Base-by-base conservation (phyloP, 2,888 invertebrate genomes). In the Isotomurus palustris region DNA sequence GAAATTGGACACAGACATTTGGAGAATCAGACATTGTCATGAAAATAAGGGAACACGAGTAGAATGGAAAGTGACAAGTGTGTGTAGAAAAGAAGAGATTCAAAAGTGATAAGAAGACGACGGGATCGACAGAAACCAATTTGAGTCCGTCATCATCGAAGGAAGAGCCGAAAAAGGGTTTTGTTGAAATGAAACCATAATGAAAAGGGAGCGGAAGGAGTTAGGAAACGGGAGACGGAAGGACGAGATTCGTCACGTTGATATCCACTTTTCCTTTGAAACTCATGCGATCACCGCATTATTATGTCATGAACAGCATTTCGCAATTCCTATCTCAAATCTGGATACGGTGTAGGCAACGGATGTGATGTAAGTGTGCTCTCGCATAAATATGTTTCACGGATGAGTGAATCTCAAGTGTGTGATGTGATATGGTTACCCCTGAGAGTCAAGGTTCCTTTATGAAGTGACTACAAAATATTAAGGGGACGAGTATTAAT, bases 51-150 rank as follows among this genome's bases (percentile, higher is more conserved):
- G 38, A 14, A 14, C 19, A 17, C 38, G 38, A 14, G 19, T 14
- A 19, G 38, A 8, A 10, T 8, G 14, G 38, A 19, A 14, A 38
- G 14, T 32, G 32, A 32, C 32, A 32, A 32, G 32, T 8, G 32
- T 10, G 14, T 8, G 14, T 10, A 32, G 32, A 14, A 38, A 17
- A 19, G 38, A 38, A 38, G 19, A 8, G 38, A 38, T 38, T 38
- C 19, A 38, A 38, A 38, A 17, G 4, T 4, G 38, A 38, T 38
- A 38, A 14, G 48, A 47, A 24, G 43, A 40, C 27, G 43, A 28
- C 38, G 29, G 54, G 55, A 60, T 64, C 61, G 61, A 64, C 64
- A 61, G 64, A 64, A 60, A 64, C 61, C 64, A 64, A 64, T 64
- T 64, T 61, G 51, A 53, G 55, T 29, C 51, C 64, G 58, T 61